Base-by-base conservation (phyloP, 2,888 invertebrate species). In the Cryptophagus acutangulus region DNA sequence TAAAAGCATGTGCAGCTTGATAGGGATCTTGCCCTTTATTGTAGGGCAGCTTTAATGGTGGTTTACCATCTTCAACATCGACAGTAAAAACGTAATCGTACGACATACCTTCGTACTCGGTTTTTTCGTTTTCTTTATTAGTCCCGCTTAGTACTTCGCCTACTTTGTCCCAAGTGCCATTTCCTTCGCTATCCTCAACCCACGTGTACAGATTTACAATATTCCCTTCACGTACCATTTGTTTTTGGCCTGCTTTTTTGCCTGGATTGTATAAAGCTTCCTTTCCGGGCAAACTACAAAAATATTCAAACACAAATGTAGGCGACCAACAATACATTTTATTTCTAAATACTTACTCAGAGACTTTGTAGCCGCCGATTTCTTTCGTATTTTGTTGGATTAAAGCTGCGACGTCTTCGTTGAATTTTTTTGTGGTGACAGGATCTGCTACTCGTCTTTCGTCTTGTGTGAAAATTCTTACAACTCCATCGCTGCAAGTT, bases 71-170 rank as follows among this genome's bases (percentile, higher is more conserved):
- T 61, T 93, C 88, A 39, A 96, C 84, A 58, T 95, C 95, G n/a
- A 97, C 91, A 50, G 82, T 85, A 67, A 97, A 96, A 17, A 96
- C 94, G 70, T 81, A 95, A 71, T 97, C 97, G 63, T 94, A 97
- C 59, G 90, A 86, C 74, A 87, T 82, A 53, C 95, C 95, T 62
- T 93, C 85, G 61, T 78, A 81, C 58, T 87, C 72, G 3, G 83
- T 82, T 69, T 89, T 92, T 15, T 86, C 87, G 0, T 79, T 76
- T 1, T 75, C 72, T 50, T 83, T 79, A 2, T 71, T 72, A 1
- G 76, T 75, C 2, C 82, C 81, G 0, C 95, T 92, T 59, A 90
- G 78, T 2, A 95, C 91, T 63, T 94, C 91, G 0, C 95, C 95
- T 10, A 95, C 73, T 65, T 88, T 83, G 43, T 78, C 78, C 95